Base-by-base conservation (phyloP, 1,140 invertebrate species). In the Drosophila tristis region DNA sequence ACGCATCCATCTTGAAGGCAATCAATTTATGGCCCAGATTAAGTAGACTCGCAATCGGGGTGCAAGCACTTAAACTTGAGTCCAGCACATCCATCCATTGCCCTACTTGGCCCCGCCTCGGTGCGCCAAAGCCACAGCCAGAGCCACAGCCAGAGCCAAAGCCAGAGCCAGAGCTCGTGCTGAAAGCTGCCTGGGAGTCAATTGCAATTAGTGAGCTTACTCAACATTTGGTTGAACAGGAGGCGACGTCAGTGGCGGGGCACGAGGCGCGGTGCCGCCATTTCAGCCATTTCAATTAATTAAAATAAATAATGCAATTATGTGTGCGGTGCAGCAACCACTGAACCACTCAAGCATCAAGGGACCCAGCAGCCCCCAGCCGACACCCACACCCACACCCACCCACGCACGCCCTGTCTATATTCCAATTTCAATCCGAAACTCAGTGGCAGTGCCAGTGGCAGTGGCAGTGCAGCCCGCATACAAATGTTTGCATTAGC, bases 271-370 rank as follows among this genome's bases (percentile, higher is more conserved):
- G 62, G 47, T 57, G 47, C 55, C 44, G n/a, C 53, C 43, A 64
- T 71, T 85, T 81, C 43, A 85, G 57, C 66, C 86, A 67, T 86
- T 87, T 85, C 68, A 86, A 86, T 86, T 87, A 86, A 86, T 87
- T 81, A 72, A 86, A 87, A 86, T 87, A 75, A 75, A 75, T 87
- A 86, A 81, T 81, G 74, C 51, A 72, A 86, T 87, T 74, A 78
- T 86, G 51, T 61, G 60, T 50, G 48, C 44, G 35, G 4, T 13
- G 4, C 35, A 13, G 35, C 35, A 39, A 5, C 56, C 31, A 11
- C 31, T 11, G 9, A 35, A 11, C 31, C 35, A 13, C 35, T 39
- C 35, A 13, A 70, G 42, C 53, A 44, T 15, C 35, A 58, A 3
- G 8, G 56, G 25, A 47, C 29, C 5, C 23, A 54, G 2, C n/a